phyloP scores from a whole-genome alignment of 2,888 invertebrate genomes.

The Syrphus vitripennis region DNA sequence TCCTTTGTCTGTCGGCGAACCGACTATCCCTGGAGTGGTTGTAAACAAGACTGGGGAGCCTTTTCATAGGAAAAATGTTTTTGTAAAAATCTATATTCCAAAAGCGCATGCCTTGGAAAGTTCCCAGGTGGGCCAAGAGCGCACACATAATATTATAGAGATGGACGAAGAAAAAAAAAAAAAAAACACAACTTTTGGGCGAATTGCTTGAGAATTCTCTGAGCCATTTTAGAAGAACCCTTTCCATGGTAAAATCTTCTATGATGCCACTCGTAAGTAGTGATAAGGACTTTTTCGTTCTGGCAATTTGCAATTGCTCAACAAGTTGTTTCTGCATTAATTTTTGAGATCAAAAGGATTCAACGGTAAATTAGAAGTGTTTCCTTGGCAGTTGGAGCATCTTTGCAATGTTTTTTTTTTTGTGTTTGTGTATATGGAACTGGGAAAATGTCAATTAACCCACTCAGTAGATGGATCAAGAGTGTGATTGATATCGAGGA shows the following conservation, averaged over 20 bases:
- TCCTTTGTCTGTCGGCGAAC: constrained; percentile 42
- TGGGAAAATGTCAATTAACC: constrained; percentile 39
- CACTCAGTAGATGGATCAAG: constrained; percentile 6
- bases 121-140: neutral
- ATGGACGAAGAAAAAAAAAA: too few species aligned
- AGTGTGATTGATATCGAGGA: constrained; percentile 26
- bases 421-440: neutral
- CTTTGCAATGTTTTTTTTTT: constrained; percentile 20
- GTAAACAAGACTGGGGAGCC: constrained; percentile 51
- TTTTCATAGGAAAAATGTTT: constrained; percentile 13
- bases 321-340: constrained; percentile 67
- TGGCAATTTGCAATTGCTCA: constrained; percentile 56
- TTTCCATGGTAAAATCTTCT: neutral
- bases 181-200: constrained; percentile 38
- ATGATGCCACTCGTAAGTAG: neutral
- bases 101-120: constrained; percentile 62
- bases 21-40: constrained; percentile 58
- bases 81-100: neutral
- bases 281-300: constrained; percentile 26
- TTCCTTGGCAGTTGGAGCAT: constrained; percentile 8
- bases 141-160: too few species aligned
- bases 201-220: constrained; percentile 19
- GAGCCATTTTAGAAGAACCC: neutral
- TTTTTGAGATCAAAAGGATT: constrained; percentile 60
- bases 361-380: constrained; percentile 38